Percentiles rank a stretch among this genome's conserved stretches.
phyloP scores from a whole-genome alignment of 1,140 invertebrate genomes.

The Bursaphelenchus mucronatus region DNA sequence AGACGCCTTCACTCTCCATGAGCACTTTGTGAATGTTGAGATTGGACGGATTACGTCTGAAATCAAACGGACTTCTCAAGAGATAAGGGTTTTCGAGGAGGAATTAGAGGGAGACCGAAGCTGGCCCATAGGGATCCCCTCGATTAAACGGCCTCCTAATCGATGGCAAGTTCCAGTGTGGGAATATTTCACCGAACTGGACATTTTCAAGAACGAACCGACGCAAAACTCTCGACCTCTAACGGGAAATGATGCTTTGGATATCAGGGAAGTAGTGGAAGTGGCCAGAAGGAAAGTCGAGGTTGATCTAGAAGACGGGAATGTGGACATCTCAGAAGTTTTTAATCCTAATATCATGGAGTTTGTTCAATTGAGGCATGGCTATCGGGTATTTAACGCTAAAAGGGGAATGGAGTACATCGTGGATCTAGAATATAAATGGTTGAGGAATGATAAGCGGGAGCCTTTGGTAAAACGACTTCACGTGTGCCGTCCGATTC shows the following conservation, averaged over 20 bases:
- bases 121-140: slow-evolving; percentile 48
- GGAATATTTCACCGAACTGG: slow-evolving; percentile 55
- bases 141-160: slow-evolving; percentile 43
- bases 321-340: slow-evolving; percentile 2
- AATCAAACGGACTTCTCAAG: slow-evolving; percentile 30
- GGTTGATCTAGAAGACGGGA: slow-evolving; percentile 24
- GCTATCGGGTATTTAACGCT: slow-evolving; percentile 54
- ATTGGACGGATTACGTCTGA: slow-evolving; percentile 38
- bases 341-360: slow-evolving; percentile 29
- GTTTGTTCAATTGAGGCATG: slow-evolving; percentile 46
- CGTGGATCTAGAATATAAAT: slow-evolving; percentile 52
- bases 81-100: slow-evolving; percentile 10
- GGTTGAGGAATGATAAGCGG: background rate
- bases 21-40: slow-evolving; percentile 56
- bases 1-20: slow-evolving; percentile 48
- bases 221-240: slow-evolving; percentile 49
- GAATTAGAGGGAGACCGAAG: slow-evolving; percentile 29
- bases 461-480: slow-evolving; percentile 30
- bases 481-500: slow-evolving; percentile 49
- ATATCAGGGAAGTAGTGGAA: slow-evolving; percentile 46
- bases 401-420: slow-evolving; percentile 58
- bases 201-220: slow-evolving; percentile 56
- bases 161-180: slow-evolving; percentile 57
- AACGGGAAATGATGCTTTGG: slow-evolving; percentile 46
- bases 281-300: slow-evolving; percentile 38